Conservation (phyloP, 2,113 vertebrate species). For the Phaethon lepturus region DNA sequence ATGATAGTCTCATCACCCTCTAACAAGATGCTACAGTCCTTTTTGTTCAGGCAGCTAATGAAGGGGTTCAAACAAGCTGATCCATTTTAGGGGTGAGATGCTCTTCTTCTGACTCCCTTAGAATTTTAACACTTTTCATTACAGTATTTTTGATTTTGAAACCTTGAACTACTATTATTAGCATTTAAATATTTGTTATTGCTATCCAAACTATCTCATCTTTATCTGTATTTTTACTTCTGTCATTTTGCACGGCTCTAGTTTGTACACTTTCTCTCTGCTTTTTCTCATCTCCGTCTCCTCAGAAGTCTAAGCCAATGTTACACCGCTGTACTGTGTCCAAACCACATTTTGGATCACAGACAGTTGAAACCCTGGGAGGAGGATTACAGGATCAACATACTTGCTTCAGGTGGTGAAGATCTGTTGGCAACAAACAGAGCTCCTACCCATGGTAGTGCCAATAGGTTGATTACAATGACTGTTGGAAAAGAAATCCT, state of each 20-base stretch:
- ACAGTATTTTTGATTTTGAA: not conserved
- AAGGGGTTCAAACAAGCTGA: not conserved
- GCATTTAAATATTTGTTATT: not conserved
- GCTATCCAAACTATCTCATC: not conserved
- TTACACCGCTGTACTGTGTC: not conserved
- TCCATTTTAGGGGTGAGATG: not conserved
- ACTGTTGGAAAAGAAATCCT: not conserved
- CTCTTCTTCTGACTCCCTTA: not conserved
- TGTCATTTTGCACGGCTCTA: not conserved
- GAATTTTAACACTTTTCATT: not conserved
- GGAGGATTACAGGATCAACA: not conserved
- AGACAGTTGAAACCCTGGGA: not conserved
- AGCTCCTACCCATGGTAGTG: not conserved
- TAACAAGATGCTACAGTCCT: fast-evolving
- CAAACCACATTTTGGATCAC: not conserved
- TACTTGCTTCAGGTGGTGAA: not conserved
- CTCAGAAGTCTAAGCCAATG: not conserved
- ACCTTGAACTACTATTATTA: not conserved
- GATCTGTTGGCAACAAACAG: not conserved
- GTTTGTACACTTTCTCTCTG: not conserved
- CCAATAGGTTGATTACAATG: not conserved
- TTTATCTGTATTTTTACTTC: not conserved
- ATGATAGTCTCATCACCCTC: not conserved
- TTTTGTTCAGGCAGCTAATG: not conserved
- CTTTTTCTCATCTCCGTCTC: not conserved